Base-by-base conservation (phyloP, 2,888 invertebrate species). In the Carabus problematicus region DNA sequence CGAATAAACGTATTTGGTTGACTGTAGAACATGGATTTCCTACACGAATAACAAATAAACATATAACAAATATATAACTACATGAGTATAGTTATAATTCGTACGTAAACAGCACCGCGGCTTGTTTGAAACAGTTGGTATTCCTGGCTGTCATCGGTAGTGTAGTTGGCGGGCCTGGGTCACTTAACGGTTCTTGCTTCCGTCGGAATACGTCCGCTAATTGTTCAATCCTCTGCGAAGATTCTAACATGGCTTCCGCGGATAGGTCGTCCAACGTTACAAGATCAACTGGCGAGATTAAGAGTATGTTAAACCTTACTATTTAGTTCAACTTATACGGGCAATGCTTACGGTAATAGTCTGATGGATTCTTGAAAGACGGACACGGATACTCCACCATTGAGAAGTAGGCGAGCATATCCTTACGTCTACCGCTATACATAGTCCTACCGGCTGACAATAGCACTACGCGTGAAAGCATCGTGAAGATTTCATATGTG, bases 331-430 rank as follows among this genome's bases (percentile, higher is more conserved):
- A 14, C 2, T 41, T 41, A 12, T 12, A 7, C 9, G 8, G n/a
- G 9, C 43, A 71, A 49, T 71, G 87, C 91, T 89, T 84, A 94
- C 94, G 85, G 80, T 97, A 97, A 80, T 97, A 97, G 84, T 97
- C 97, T 0, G 96, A 95, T 60, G 97, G 97, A 79, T 97, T 97
- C 82, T 97, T 97, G 81, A 93, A 97, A 0, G 95, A 93, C 11
- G 97, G 97, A 81, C 97, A 97, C 1, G 97, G 96, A 83, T 95
- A 97, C 77, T 97, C 96, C 4, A 91, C 88, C 71, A 85, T 78
- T 4, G 84, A 93, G 84, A 97, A 97, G 84, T 97, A 97, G 77
- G 94, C 91, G 79, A 96, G 88, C 91, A 97, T 91, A 80, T 95
- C 94, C 76, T 92, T 86, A 76, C 96, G 87, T 75, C 91, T 89